A percentile compares a stretch with the other conserved stretches of the same genome.
Evolutionary conservation across 2,113 vertebrate species (phyloP).

Genomic region (Lutjanus erythropterus): DNA sequence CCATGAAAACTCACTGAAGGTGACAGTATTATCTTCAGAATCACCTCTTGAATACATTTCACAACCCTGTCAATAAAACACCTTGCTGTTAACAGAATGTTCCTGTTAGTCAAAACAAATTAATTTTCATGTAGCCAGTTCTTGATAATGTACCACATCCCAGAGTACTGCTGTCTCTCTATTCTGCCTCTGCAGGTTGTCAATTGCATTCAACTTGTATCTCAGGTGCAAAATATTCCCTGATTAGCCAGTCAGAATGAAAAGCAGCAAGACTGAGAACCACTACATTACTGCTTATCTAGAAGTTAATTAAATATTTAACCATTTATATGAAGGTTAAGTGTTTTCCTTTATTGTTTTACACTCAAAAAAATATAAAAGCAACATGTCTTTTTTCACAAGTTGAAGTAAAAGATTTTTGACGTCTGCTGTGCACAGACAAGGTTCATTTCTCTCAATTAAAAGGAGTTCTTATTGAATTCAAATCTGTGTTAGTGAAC

Average conservation of each 20-base stretch:
- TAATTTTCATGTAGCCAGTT: constrained; percentile 1
- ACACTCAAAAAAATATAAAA: too few species aligned
- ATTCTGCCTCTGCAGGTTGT: constrained; percentile 8
- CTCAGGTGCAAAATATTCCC: constrained; percentile 26
- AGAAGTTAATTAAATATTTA: background rate
- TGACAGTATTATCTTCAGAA: background rate
- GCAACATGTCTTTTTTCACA: too few species aligned
- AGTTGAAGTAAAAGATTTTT: too few species aligned
- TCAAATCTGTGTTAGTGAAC: too few species aligned
- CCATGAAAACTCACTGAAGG: background rate
- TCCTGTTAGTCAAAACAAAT: constrained; percentile 1
- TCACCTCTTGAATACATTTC: background rate
- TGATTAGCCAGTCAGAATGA: background rate
- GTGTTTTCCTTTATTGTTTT: background rate
- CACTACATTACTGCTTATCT: background rate
- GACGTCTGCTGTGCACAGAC: too few species aligned
- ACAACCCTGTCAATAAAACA: background rate
- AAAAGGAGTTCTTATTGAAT: too few species aligned
- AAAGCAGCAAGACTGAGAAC: constrained; percentile 11
- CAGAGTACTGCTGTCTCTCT: background rate
- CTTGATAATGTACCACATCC: background rate
- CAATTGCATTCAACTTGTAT: constrained; percentile 23
- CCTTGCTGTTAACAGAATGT: background rate
- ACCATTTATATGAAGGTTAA: background rate
- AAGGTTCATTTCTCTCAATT: too few species aligned